Evolutionary conservation across 2,113 vertebrate species (phyloP).

Genomic region (Semnornis frantzii): DNA sequence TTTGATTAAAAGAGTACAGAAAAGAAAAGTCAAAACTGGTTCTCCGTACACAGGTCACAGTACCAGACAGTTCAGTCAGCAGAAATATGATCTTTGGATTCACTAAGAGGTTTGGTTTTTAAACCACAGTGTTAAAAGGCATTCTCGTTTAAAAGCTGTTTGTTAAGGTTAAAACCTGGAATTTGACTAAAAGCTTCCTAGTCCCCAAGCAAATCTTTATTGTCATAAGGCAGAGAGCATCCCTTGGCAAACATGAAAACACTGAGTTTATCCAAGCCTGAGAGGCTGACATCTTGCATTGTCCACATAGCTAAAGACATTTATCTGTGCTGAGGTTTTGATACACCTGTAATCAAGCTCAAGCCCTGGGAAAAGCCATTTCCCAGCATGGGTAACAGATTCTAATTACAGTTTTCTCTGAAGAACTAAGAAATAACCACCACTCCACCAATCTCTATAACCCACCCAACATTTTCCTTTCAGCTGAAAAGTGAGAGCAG

Average conservation of each 20-base stretch:
- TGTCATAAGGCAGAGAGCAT: background rate
- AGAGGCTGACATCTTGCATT: background rate
- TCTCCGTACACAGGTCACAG: constrained; percentile 79
- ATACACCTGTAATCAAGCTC: background rate
- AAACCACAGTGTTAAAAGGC: background rate
- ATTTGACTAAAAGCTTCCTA: background rate
- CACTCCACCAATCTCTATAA: background rate
- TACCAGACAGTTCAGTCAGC: constrained; percentile 86
- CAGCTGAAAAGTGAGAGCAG: constrained; percentile 22
- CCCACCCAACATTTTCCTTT: background rate
- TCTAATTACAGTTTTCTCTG: background rate
- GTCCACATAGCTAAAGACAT: background rate
- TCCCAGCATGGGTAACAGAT: background rate
- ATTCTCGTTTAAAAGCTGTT: background rate
- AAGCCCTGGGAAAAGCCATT: background rate
- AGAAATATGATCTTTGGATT: constrained; percentile 74
- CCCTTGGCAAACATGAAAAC: background rate
- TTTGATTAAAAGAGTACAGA: constrained; percentile 91
- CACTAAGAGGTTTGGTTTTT: background rate
- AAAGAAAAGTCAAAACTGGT: constrained; percentile 88
- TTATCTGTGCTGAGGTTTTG: background rate
- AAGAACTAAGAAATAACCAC: background rate
- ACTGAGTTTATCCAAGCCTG: background rate
- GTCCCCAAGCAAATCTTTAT: background rate
- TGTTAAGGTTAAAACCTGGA: background rate